A percentile compares a stretch with the other conserved stretches of the same genome.
These are phyloP conservation scores for Meloe dianella DNA, from an alignment of 2,888 invertebrate species.

Conservation along the genomic window DNA sequence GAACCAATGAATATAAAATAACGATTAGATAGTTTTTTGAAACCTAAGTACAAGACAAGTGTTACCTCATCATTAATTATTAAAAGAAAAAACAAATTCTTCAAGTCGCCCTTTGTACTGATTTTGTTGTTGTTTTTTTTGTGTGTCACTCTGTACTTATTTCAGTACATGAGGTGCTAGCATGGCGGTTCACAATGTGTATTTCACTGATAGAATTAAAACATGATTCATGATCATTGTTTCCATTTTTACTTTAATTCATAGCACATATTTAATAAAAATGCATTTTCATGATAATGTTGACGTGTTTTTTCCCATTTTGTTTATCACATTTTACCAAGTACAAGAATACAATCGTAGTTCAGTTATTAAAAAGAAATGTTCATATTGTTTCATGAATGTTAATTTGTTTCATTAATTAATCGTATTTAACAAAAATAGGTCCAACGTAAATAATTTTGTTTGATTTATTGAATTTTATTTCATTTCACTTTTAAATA, in stretches of 20 bases:
- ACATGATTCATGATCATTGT: slow-evolving; percentile 35
- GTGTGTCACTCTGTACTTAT: slow-evolving; percentile 33
- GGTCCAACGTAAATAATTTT: slow-evolving; percentile 1
- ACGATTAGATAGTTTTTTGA: slow-evolving; percentile 39
- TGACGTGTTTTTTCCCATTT: slow-evolving; percentile 12
- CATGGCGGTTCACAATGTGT: slow-evolving; percentile 35
- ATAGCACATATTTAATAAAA: slow-evolving; percentile 43
- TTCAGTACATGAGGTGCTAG: slow-evolving; percentile 36
- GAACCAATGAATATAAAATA: slow-evolving; percentile 35
- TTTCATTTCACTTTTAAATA: not conserved
- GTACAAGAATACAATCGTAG: not conserved
- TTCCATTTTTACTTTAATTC: slow-evolving; percentile 40
- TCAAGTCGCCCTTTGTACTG: slow-evolving; percentile 35
- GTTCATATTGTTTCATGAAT: not conserved
- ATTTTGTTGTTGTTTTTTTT: slow-evolving; percentile 17
- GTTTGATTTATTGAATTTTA: not conserved
- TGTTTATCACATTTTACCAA: not conserved
- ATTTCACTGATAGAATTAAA: slow-evolving; percentile 32
- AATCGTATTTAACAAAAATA: not conserved
- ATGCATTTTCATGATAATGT: slow-evolving; percentile 39
- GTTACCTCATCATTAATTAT: slow-evolving; percentile 43
- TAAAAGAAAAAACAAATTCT: slow-evolving; percentile 24
- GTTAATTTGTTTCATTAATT: not conserved
- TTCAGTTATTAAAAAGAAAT: not conserved
- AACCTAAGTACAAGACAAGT: slow-evolving; percentile 45